Base-by-base conservation (phyloP, 2,113 vertebrate genomes). In the Suncus etruscus region DNA sequence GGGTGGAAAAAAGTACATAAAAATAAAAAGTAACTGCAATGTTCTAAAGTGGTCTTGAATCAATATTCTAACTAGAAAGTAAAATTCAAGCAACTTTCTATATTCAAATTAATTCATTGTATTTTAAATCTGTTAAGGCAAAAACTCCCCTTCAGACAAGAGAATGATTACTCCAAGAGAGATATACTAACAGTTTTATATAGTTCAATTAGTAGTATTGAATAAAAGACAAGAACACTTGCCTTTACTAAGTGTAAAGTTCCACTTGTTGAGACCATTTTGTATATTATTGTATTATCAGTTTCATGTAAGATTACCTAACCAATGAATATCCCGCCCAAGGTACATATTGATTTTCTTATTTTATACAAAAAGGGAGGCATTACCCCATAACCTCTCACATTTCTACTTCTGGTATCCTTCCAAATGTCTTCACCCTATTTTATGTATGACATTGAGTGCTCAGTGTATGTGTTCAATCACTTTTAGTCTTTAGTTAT, bases 331-430 rank as follows among this genome's bases (percentile, higher is more conserved):
- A 51, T 50, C 16, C 2, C 0, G 15, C n/a, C 4, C 8, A 65
- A n/a, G 3, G 29, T 84, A 90, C 66, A 72, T 15, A 1, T 72
- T 2, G 1, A 3, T 18, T 58, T 95, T 87, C 61, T 2, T 7
- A 78, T 73, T 84, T 93, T 69, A 61, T 14, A 90, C 18, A 84
- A 89, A 83, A 25, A 82, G 22, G 14, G 25, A n/a, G 16, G 63
- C 5, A 27, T 2, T 70, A 54, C 39, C 32, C n/a, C n/a, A n/a
- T n/a, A n/a, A 47, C 15, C n/a, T 47, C 32, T 39, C 2, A 72
- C 1, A 0, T 83, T 77, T 20, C 22, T 58, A 70, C 63, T 78
- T 66, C 32, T 11, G 2, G 27, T 79, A 32, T 25, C 66, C 32
- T 58, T 80, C 14, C 14, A 80, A 75, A 81, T 51, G 69, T 0